Conservation (phyloP, 2,797 vertebrate species). For the Sebastiscus albofasciatus region DNA sequence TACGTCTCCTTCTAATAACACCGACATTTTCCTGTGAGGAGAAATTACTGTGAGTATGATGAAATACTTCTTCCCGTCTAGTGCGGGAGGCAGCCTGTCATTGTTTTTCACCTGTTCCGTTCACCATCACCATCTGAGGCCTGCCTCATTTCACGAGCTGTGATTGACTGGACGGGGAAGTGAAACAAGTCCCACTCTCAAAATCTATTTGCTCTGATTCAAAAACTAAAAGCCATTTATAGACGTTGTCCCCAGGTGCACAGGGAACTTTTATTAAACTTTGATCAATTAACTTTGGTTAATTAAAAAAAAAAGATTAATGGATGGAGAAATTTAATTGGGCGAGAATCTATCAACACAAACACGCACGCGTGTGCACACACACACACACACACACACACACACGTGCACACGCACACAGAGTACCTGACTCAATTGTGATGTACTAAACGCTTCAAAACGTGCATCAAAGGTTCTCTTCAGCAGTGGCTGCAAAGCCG, state of each 20-base stretch:
- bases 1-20: neutral
- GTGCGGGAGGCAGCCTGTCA: neutral
- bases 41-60: neutral
- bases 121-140: neutral
- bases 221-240: neutral
- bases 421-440: neutral
- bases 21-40: neutral
- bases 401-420: neutral
- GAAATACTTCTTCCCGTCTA: neutral
- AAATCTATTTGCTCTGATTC: constrained; percentile 13
- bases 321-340: constrained; percentile 23
- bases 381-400: neutral
- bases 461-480: neutral
- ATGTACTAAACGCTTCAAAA: constrained; percentile 14
- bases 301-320: constrained; percentile 24
- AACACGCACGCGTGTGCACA: neutral
- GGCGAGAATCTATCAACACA: neutral
- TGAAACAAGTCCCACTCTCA: neutral
- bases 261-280: constrained; percentile 34
- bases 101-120: neutral
- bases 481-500: neutral
- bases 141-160: constrained; percentile 15
- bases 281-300: constrained; percentile 45
- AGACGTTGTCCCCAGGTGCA: constrained; percentile 7
- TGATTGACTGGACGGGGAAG: constrained; percentile 4